A percentile compares a stretch with the other conserved stretches of the same genome.
These are phyloP conservation scores for Chalcis sispes DNA, from an alignment of 2,888 invertebrate species.

Conservation along the genomic window DNA sequence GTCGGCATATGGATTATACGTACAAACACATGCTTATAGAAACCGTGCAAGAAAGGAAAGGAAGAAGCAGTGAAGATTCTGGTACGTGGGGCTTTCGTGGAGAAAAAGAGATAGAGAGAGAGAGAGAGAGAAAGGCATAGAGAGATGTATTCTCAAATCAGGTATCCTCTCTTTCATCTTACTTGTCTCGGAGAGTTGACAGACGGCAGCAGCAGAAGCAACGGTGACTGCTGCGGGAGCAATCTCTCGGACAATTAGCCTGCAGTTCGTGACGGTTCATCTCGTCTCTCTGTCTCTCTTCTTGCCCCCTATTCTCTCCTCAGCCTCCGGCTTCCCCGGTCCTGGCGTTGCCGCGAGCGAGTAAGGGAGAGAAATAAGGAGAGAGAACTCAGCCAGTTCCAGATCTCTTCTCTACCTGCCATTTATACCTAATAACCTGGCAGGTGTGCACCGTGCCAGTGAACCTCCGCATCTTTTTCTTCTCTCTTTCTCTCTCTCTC, in stretches of 20 bases:
- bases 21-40: too few relatives aligned
- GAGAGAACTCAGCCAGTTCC: constrained; percentile 21
- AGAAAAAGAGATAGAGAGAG: background rate
- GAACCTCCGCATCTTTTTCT: constrained; percentile 56
- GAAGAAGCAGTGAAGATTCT: background rate
- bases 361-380: background rate
- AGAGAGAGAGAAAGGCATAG: constrained; percentile 9
- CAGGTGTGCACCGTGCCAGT: constrained; percentile 69
- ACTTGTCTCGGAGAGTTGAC: constrained; percentile 21
- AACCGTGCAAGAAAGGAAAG: too few relatives aligned
- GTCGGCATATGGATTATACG: too few relatives aligned
- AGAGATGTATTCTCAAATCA: background rate
- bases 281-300: constrained; percentile 27
- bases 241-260: constrained; percentile 75
- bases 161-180: constrained; percentile 29
- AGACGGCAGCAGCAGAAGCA: constrained; percentile 58
- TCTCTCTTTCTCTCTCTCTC: constrained; percentile 16
- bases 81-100: too few relatives aligned
- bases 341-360: background rate
- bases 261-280: constrained; percentile 73
- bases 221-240: constrained; percentile 63
- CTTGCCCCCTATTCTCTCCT: constrained; percentile 45
- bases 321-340: background rate
- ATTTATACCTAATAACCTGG: constrained; percentile 74
- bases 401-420: constrained; percentile 66